phyloP scores from a whole-genome alignment of 2,113 vertebrate genomes.

The Myocastor coypus region DNA sequence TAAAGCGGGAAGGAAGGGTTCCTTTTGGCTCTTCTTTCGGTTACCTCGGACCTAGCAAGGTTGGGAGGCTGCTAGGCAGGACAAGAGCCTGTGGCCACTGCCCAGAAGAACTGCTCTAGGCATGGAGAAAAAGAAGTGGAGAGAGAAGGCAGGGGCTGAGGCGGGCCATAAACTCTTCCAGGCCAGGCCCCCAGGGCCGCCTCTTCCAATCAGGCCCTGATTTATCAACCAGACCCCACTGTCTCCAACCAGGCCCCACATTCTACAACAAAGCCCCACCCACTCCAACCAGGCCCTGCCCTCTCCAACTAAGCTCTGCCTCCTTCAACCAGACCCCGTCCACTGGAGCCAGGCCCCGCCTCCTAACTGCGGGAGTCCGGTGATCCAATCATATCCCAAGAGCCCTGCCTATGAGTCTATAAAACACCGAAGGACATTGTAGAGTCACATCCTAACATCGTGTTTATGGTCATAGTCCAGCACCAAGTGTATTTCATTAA shows the following conservation, averaged over 20 bases:
- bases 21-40: background rate
- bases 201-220: background rate
- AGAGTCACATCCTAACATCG: background rate
- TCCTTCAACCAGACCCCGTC: background rate
- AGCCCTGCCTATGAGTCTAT: background rate
- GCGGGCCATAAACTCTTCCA: background rate
- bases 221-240: background rate
- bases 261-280: background rate
- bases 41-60: background rate
- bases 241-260: background rate
- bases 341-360: background rate
- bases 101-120: background rate
- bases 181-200: background rate
- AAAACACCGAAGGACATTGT: background rate
- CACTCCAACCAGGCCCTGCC: background rate
- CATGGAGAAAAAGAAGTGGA: background rate
- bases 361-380: background rate
- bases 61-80: background rate
- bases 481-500: background rate
- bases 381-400: background rate
- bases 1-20: background rate
- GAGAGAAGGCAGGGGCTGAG: background rate
- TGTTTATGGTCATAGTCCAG: background rate
- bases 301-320: background rate
- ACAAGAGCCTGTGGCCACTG: background rate